Evolutionary conservation across 2,888 invertebrate genomes (phyloP).

Genomic region (Notodonta dromedarius): DNA sequence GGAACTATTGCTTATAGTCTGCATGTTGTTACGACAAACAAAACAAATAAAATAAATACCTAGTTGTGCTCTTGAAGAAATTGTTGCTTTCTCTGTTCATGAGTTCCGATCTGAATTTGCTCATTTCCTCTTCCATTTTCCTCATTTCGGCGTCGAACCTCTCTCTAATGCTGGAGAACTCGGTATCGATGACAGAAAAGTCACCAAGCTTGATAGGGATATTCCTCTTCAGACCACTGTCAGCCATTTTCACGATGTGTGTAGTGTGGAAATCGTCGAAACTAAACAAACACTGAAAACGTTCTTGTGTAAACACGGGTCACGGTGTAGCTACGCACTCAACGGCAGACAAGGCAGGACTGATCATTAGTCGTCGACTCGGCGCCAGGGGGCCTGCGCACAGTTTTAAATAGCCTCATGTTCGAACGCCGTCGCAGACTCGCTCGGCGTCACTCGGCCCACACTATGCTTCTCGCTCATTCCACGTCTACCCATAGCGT

Average conservation of each 20-base stretch:
- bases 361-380: conserved; percentile 83
- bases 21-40: background rate
- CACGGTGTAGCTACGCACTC: conserved; percentile 71
- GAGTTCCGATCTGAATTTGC: conserved; percentile 95
- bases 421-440: conserved; percentile 68
- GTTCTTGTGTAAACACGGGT: conserved; percentile 78
- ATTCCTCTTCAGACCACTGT: conserved; percentile 92
- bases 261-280: conserved; percentile 61
- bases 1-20: background rate
- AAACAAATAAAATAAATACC: conserved; percentile 83
- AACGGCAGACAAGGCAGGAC: conserved; percentile 78
- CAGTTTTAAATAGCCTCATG: conserved; percentile 84
- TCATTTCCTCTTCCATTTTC: conserved; percentile 99
- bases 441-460: conserved; percentile 77
- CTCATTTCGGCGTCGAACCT: conserved; percentile 98
- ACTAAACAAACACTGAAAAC: conserved; percentile 81
- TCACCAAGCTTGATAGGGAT: conserved; percentile 97
- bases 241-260: conserved; percentile 87
- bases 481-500: conserved; percentile 61
- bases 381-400: conserved; percentile 83
- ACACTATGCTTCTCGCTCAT: conserved; percentile 83
- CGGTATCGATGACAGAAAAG: conserved; percentile 97
- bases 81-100: conserved; percentile 97
- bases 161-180: conserved; percentile 98
- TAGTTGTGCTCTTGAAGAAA: conserved; percentile 95